These are phyloP conservation scores for Aviceda subcristata DNA, from an alignment of 2,113 vertebrate genomes.

Conservation along the genomic window DNA sequence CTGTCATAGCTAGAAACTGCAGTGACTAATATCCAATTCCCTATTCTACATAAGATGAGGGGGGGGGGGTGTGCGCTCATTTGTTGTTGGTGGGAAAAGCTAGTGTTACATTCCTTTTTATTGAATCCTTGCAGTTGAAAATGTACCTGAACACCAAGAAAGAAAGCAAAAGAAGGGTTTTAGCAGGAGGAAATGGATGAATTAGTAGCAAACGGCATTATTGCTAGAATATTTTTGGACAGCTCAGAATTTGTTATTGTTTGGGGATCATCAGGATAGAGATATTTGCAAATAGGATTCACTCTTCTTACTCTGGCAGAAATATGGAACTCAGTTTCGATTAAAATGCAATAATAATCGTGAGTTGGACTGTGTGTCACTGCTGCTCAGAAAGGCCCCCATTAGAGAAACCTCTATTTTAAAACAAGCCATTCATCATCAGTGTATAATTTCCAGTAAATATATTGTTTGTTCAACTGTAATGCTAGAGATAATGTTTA, in stretches of 20 bases:
- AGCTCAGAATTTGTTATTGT: constrained; percentile 27
- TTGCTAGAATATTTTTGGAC: neutral
- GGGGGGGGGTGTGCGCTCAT: neutral
- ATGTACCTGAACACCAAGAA: neutral
- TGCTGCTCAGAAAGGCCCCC: constrained; percentile 38
- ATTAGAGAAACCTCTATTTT: constrained; percentile 57
- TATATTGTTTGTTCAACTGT: constrained; percentile 65
- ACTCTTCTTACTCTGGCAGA: constrained; percentile 41
- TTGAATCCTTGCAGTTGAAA: neutral
- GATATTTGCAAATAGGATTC: constrained; percentile 24
- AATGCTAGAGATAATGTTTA: constrained; percentile 68
- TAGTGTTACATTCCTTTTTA: neutral
- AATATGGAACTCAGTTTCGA: constrained; percentile 36
- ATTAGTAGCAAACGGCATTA: neutral
- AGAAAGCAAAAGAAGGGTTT: neutral
- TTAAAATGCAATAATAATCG: constrained; percentile 62
- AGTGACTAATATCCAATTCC: constrained; percentile 67
- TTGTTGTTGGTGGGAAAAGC: neutral
- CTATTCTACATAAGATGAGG: constrained; percentile 56
- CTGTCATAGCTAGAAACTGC: constrained; percentile 68
- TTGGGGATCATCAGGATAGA: neutral
- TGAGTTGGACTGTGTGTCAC: constrained; percentile 48
- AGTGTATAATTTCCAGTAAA: constrained; percentile 67
- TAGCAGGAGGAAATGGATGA: neutral
- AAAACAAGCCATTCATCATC: constrained; percentile 59